phyloP scores from a whole-genome alignment of 1,140 invertebrate genomes.

The Diachasma alloeum region DNA sequence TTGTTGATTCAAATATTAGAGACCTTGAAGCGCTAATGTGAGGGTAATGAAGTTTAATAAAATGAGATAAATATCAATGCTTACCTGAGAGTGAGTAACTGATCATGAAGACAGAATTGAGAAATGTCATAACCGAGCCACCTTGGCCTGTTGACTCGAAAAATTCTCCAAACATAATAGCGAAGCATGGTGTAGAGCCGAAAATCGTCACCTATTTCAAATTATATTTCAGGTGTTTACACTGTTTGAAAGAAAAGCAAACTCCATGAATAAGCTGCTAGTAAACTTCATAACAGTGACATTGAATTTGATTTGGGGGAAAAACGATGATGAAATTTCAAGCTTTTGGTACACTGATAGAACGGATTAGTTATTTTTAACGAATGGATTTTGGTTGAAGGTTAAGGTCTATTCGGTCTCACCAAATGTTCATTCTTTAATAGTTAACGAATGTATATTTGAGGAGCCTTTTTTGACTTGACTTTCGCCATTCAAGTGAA shows the following conservation, averaged over 20 bases:
- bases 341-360: too few species aligned
- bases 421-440: too few species aligned
- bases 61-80: background rate
- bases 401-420: too few species aligned
- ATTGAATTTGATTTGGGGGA: too few species aligned
- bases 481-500: too few species aligned
- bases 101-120: constrained; percentile 61
- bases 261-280: too few species aligned
- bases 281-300: too few species aligned
- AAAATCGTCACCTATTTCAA: constrained; percentile 48
- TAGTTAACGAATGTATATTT: too few species aligned
- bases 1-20: background rate
- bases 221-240: constrained; percentile 8
- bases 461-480: too few species aligned
- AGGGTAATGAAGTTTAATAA: background rate
- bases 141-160: constrained; percentile 51
- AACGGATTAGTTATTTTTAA: too few species aligned
- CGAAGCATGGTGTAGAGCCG: constrained; percentile 50
- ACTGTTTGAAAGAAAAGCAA: background rate
- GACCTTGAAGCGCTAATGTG: background rate
- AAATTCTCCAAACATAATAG: constrained; percentile 57
- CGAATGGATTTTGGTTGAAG: too few species aligned
- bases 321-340: too few species aligned
- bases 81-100: constrained; percentile 57
- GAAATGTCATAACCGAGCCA: constrained; percentile 53